These are phyloP conservation scores for Zosterops pallidus DNA, from an alignment of 2,113 vertebrate species.

Conservation along the genomic window DNA sequence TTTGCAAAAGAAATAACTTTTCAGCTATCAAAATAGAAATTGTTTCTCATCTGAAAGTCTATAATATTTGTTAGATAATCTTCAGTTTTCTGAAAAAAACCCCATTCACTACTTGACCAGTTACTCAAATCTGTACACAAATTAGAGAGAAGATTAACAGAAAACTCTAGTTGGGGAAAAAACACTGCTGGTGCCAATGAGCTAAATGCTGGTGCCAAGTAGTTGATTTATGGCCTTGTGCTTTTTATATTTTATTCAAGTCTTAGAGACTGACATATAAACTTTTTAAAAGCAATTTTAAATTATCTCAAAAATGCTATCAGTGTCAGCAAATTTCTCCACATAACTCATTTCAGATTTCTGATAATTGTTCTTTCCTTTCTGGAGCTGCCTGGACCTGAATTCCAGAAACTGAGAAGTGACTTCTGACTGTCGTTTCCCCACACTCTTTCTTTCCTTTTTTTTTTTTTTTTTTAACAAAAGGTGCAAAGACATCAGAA, in stretches of 20 bases:
- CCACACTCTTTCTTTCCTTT: not conserved
- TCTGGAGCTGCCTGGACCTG: not conserved
- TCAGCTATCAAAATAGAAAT: not conserved
- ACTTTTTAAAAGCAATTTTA: not conserved
- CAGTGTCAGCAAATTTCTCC: not conserved
- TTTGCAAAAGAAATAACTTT: not conserved
- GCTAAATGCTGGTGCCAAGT: not conserved
- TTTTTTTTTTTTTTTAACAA: not conserved
- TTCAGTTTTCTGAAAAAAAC: not conserved
- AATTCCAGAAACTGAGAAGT: not conserved
- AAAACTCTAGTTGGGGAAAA: not conserved
- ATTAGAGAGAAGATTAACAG: not conserved
- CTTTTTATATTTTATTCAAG: not conserved
- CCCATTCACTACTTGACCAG: accelerated
- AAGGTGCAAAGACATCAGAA: not conserved
- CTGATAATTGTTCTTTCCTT: not conserved
- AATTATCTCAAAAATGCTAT: not conserved
- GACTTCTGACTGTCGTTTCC: not conserved
- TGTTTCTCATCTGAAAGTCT: not conserved
- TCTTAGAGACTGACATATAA: not conserved
- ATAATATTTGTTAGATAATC: not conserved
- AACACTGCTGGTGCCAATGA: not conserved
- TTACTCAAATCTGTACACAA: not conserved
- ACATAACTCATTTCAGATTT: not conserved
- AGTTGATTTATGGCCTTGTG: not conserved